phyloP scores from a whole-genome alignment of 2,113 vertebrate species.

The Mesoclemmys tuberculata region DNA sequence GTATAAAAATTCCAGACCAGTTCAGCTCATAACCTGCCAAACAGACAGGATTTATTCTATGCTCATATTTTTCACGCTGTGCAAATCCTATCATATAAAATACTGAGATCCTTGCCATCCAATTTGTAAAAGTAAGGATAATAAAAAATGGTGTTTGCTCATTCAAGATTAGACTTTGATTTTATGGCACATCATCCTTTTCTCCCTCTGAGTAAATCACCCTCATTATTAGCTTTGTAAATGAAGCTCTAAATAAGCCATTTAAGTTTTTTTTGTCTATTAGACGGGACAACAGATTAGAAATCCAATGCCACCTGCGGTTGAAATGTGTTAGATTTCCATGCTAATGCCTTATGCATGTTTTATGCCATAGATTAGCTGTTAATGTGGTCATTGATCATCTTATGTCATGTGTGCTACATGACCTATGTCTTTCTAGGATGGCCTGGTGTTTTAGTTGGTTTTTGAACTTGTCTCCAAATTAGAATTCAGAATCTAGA shows the following conservation, averaged over 20 bases:
- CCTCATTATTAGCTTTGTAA: constrained; percentile 63
- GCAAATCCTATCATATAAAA: neutral
- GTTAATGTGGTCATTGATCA: constrained; percentile 58
- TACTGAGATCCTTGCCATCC: neutral
- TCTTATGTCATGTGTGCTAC: constrained; percentile 1
- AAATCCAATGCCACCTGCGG: constrained; percentile 38
- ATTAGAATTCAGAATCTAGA: constrained; percentile 43
- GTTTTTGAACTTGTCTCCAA: constrained; percentile 28
- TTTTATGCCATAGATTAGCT: constrained; percentile 57
- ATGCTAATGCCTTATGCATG: constrained; percentile 60
- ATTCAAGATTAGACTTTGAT: constrained; percentile 1
- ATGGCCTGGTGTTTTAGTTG: neutral
- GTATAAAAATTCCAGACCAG: neutral
- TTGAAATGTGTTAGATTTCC: constrained; percentile 35
- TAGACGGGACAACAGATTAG: constrained; percentile 48
- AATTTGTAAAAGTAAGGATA: neutral
- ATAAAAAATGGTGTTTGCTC: neutral
- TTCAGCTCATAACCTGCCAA: neutral
- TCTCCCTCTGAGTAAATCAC: constrained; percentile 41
- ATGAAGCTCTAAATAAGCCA: constrained; percentile 60
- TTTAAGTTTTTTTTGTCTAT: constrained; percentile 55
- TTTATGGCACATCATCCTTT: neutral
- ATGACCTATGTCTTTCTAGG: neutral
- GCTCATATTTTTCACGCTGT: neutral
- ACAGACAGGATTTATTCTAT: neutral